phyloP scores from a whole-genome alignment of 35 echinoderm and acorn worm species.

The Ptychodera flava region DNA sequence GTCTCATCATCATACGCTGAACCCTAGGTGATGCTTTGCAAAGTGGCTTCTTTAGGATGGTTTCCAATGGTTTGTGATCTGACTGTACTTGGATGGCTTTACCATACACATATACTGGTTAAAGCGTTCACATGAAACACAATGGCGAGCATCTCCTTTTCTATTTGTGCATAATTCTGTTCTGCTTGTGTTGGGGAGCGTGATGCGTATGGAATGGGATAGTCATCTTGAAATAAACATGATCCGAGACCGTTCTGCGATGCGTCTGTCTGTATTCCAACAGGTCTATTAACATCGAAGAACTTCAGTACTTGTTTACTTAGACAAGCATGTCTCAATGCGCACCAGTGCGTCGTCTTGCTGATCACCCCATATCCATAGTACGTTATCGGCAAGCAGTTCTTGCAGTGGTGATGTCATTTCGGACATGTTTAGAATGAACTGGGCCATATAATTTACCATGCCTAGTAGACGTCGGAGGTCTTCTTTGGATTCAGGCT shows the following conservation, averaged over 20 bases:
- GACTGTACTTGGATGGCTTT: slow-evolving; percentile 10
- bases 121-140: slow-evolving; percentile 29
- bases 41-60: slow-evolving; percentile 25
- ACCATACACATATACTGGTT: slow-evolving; percentile 28
- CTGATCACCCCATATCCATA: too few relatives aligned
- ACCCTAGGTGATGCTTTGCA: slow-evolving; percentile 10
- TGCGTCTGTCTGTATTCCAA: slow-evolving; percentile 19
- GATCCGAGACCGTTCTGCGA: slow-evolving; percentile 15
- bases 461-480: slow-evolving; percentile 51
- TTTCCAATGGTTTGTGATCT: slow-evolving; percentile 40
- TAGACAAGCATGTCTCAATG: too few relatives aligned
- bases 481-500: slow-evolving; percentile 39
- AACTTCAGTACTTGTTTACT: too few relatives aligned
- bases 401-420: slow-evolving; percentile 45
- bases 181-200: slow-evolving; percentile 19
- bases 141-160: slow-evolving; percentile 32
- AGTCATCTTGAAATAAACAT: slow-evolving; percentile 23
- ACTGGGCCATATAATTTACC: slow-evolving; percentile 59
- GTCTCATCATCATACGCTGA: slow-evolving; percentile 34
- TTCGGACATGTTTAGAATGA: slow-evolving; percentile 50
- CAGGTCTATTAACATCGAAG: too few relatives aligned
- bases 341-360: too few relatives aligned
- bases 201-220: slow-evolving; percentile 35
- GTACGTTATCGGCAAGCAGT: too few relatives aligned
- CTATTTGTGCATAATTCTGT: slow-evolving; percentile 2